Evolutionary conservation across 2,113 vertebrate genomes (phyloP).

Genomic region (Gnathonemus echidnorhynchus): DNA sequence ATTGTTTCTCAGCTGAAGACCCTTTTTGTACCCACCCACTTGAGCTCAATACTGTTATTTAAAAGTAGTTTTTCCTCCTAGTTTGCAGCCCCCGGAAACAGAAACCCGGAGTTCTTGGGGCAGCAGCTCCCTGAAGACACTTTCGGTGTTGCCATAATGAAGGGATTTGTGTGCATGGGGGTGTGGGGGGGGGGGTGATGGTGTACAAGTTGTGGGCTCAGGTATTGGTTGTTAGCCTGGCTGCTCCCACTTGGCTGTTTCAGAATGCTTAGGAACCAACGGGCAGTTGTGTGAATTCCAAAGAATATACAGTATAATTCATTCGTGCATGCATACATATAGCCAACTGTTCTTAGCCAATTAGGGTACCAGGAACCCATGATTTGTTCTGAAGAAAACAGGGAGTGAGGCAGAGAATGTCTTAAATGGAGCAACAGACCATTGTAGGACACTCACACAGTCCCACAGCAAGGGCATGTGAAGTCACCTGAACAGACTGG

Average conservation of each 20-base stretch:
- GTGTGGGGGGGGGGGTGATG: neutral
- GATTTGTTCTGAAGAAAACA: neutral
- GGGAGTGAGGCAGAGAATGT: neutral
- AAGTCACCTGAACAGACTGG: neutral
- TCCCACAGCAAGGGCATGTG: neutral
- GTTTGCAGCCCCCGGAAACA: neutral
- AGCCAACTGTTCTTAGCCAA: neutral
- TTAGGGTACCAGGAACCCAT: neutral
- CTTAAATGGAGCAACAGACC: neutral
- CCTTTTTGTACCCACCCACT: neutral
- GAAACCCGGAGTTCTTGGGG: neutral
- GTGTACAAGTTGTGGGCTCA: neutral
- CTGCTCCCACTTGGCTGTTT: neutral
- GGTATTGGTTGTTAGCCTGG: neutral
- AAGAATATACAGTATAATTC: neutral
- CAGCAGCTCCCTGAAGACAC: neutral
- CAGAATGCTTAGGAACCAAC: neutral
- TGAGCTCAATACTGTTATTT: constrained; percentile 28
- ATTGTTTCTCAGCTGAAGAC: constrained; percentile 27
- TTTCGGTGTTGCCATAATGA: neutral
- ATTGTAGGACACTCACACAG: neutral
- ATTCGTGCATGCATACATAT: neutral
- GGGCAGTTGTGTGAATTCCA: neutral
- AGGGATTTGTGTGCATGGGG: neutral
- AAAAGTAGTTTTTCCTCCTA: constrained; percentile 21